Conservation (phyloP, 2,888 invertebrate genomes). For the Cephus sareptanus region DNA sequence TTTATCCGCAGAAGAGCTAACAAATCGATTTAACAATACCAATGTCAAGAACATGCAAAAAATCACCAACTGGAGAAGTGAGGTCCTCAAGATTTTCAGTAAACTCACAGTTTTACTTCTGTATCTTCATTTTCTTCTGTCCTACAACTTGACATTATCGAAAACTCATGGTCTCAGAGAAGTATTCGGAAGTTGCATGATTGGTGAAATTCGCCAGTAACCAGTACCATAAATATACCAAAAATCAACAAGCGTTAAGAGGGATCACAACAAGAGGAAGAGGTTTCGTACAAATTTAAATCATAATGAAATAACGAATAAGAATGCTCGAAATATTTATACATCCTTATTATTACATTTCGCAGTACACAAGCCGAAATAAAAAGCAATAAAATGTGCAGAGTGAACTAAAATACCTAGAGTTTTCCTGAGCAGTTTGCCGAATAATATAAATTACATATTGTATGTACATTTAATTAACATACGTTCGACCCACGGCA, state of each 20-base stretch:
- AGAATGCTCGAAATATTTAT: neutral
- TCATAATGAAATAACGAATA: neutral
- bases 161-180: slow-evolving; percentile 34
- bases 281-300: neutral
- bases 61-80: neutral
- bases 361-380: neutral
- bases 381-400: neutral
- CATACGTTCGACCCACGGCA: neutral
- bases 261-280: neutral
- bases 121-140: slow-evolving; percentile 42
- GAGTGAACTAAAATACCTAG: neutral
- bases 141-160: slow-evolving; percentile 38
- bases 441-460: neutral
- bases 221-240: neutral
- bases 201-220: slow-evolving; percentile 20
- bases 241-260: neutral
- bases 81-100: slow-evolving; percentile 36
- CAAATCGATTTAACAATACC: neutral
- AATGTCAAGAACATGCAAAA: neutral
- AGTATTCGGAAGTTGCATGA: slow-evolving; percentile 31
- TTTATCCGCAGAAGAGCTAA: neutral
- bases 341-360: neutral
- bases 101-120: slow-evolving; percentile 40
- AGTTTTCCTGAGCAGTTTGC: neutral
- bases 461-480: neutral